A percentile compares a stretch with the other conserved stretches of the same genome.
Evolutionary conservation across 2,888 invertebrate genomes (phyloP).

Genomic region (Cheilosia grossa): DNA sequence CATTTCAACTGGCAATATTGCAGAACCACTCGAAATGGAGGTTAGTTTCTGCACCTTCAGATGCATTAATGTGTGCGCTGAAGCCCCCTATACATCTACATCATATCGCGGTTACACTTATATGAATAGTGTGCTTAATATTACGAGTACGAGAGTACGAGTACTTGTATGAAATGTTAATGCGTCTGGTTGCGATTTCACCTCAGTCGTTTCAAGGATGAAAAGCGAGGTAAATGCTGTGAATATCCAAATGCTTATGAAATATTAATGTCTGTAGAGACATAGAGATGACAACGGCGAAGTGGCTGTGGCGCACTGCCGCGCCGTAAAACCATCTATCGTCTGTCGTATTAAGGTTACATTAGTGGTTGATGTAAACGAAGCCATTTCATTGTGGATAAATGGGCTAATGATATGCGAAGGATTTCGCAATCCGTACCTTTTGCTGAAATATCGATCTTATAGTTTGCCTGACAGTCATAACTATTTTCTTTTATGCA

Average conservation of each 20-base stretch:
- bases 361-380: conserved; percentile 46
- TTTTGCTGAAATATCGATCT: neutral
- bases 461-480: too few relatives aligned
- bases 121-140: too few relatives aligned
- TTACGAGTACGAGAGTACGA: conserved; percentile 1
- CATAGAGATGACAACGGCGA: conserved; percentile 3
- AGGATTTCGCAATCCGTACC: neutral
- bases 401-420: conserved; percentile 29
- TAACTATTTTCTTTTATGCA: too few relatives aligned
- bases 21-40: neutral
- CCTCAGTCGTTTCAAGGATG: conserved; percentile 29
- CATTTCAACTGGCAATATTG: neutral
- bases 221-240: conserved; percentile 9
- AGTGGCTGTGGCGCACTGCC: conserved; percentile 6
- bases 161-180: conserved; percentile 26
- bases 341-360: conserved; percentile 43
- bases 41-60: too few relatives aligned
- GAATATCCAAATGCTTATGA: conserved; percentile 39
- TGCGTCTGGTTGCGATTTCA: conserved; percentile 19
- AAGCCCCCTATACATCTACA: too few relatives aligned
- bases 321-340: conserved; percentile 29
- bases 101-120: too few relatives aligned
- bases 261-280: conserved; percentile 40
- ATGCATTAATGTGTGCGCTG: too few relatives aligned
- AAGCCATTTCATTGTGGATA: conserved; percentile 18